Evolutionary conservation across 1,140 invertebrate species (phyloP).

Genomic region (Bombus waltoni): DNA sequence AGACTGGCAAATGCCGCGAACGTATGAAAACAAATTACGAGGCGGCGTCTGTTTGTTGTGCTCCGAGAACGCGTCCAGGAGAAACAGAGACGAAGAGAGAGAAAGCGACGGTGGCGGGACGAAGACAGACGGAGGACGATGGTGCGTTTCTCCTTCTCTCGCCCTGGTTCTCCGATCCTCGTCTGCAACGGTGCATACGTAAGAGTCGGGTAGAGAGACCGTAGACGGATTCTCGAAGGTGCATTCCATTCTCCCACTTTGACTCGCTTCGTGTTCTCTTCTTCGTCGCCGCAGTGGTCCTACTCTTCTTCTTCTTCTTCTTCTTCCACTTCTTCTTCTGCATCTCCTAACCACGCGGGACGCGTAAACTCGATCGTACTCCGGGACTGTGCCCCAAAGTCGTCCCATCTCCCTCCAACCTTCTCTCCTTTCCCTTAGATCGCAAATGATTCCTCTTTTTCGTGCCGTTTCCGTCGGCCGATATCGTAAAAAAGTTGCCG

Average conservation of each 20-base stretch:
- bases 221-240: constrained; percentile 71
- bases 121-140: not conserved
- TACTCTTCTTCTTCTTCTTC: constrained; percentile 26
- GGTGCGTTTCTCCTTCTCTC: constrained; percentile 47
- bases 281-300: constrained; percentile 31
- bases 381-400: constrained; percentile 11
- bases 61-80: constrained; percentile 46
- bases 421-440: not conserved
- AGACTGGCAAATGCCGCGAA: constrained; percentile 77
- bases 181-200: constrained; percentile 59
- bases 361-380: constrained; percentile 48
- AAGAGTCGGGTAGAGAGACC: constrained; percentile 59
- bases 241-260: constrained; percentile 73
- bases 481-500: not conserved
- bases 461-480: not conserved
- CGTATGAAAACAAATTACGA: constrained; percentile 82
- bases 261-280: constrained; percentile 37
- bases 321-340: constrained; percentile 36
- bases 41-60: constrained; percentile 81
- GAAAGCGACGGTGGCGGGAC: not conserved
- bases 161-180: constrained; percentile 47
- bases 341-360: constrained; percentile 38
- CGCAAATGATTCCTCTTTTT: not conserved
- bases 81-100: constrained; percentile 22
- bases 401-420: not conserved